Base-by-base conservation (phyloP, 2,113 vertebrate species). In the Dascyllus trimaculatus region DNA sequence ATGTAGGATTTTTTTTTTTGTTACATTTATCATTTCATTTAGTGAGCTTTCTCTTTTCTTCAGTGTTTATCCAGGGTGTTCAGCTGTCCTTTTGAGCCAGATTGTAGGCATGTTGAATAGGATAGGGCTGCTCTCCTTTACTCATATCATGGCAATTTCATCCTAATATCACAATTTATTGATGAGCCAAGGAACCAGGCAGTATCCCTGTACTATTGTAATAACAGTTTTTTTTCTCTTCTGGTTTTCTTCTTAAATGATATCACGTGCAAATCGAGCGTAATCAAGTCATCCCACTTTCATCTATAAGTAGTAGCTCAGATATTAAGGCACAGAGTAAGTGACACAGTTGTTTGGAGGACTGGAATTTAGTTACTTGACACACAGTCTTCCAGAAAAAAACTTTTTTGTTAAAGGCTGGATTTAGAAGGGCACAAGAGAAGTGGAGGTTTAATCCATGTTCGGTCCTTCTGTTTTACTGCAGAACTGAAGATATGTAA, bases 361-460 rank as follows among this genome's bases (percentile, higher is more conserved):
- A 26, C 11, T 75, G 45, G 57, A 63, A 61, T 46, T 4, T 25
- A 45, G 43, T 73, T 70, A 60, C 75, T 40, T 77, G 64, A 77
- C 3, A 53, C 26, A 38, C 54, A 81, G 22, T 68, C 83, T 76
- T 78, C 53, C 61, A 83, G 26, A 26, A 38, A 35, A 57, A 32
- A 17, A 32, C 5, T 1, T 0, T 40, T 72, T 64, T 71, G 11
- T 58, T 14, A 15, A 24, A 18, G 40, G 64, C 80, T 82, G 71
- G 71, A 85, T 85, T 82, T 85, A 59, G n/a, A 82, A 71, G 56
- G 79, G 83, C 69, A 81, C 71, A 79, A 87, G 85, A 11, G 32
- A 74, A 74, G 70, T 67, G 69, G 80, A 67, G 21, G 11, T 35
- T 62, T 54, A 76, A 69, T 35, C 32, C 32, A 35, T 10, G 32